Percentiles rank a stretch among this genome's conserved stretches.
Conservation (phyloP, 2,797 vertebrate species). For the Microcaecilia unicolor region DNA sequence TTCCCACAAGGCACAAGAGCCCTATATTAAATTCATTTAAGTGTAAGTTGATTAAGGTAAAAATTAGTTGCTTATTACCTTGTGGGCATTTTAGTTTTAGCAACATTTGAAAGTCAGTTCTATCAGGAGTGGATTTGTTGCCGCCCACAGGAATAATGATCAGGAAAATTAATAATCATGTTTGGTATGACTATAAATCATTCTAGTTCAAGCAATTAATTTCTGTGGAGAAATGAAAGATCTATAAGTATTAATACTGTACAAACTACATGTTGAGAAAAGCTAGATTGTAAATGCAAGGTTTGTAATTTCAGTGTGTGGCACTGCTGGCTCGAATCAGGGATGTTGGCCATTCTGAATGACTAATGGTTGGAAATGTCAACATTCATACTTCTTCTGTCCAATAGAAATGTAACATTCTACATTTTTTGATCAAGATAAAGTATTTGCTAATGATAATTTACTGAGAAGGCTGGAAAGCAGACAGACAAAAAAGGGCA, state of each 20-base stretch:
- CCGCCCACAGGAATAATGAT: slow-evolving; percentile 90
- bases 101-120: slow-evolving; percentile 67
- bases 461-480: slow-evolving; percentile 6
- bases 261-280: slow-evolving; percentile 69
- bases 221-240: slow-evolving; percentile 73
- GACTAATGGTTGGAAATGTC: slow-evolving; percentile 28
- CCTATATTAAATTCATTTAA: slow-evolving; percentile 81
- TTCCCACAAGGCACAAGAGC: slow-evolving; percentile 64
- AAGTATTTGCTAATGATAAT: neutral
- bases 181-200: slow-evolving; percentile 88
- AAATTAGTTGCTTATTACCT: slow-evolving; percentile 82
- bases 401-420: slow-evolving; percentile 4
- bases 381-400: slow-evolving; percentile 24
- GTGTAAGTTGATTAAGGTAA: slow-evolving; percentile 86
- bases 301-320: slow-evolving; percentile 38
- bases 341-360: slow-evolving; percentile 22
- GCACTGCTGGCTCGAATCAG: slow-evolving; percentile 36
- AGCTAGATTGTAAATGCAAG: slow-evolving; percentile 54
- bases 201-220: slow-evolving; percentile 93
- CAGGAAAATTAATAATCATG: slow-evolving; percentile 95
- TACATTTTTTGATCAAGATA: slow-evolving; percentile 6
- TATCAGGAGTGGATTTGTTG: slow-evolving; percentile 70
- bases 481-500: neutral
- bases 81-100: slow-evolving; percentile 74
- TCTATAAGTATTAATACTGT: slow-evolving; percentile 80